phyloP scores from a whole-genome alignment of 2,888 invertebrate species.

The Julus scanicus region DNA sequence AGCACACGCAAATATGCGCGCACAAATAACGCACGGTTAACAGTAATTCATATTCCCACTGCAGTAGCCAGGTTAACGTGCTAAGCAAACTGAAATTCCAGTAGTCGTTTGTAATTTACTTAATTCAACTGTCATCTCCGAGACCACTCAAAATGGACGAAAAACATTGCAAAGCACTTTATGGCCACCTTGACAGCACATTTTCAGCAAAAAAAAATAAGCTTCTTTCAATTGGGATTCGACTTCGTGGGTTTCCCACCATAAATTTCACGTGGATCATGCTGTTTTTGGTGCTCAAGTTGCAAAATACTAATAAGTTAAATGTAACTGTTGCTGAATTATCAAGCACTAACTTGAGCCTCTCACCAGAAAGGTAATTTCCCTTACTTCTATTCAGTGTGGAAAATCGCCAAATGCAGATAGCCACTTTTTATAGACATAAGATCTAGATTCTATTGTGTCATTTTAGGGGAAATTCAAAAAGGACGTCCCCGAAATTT shows the following conservation, averaged over 20 bases:
- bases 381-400: too few relatives aligned
- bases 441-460: too few relatives aligned
- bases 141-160: background rate
- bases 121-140: slow-evolving; percentile 45
- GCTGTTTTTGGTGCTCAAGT: background rate
- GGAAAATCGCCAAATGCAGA: too few relatives aligned
- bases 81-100: slow-evolving; percentile 5
- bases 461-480: too few relatives aligned
- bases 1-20: slow-evolving; percentile 36
- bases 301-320: too few relatives aligned
- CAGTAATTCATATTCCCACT: slow-evolving; percentile 3
- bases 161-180: background rate
- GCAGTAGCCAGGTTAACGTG: background rate
- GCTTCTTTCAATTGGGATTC: background rate
- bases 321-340: too few relatives aligned
- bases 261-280: background rate
- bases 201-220: background rate
- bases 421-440: too few relatives aligned
- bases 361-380: too few relatives aligned
- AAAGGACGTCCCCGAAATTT: too few relatives aligned
- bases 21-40: slow-evolving; percentile 13
- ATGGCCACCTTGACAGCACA: background rate
- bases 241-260: background rate
- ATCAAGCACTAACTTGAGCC: too few relatives aligned
- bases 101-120: slow-evolving; percentile 44